Base-by-base conservation (phyloP, 2,797 vertebrate species). In the Siniperca undulata region DNA sequence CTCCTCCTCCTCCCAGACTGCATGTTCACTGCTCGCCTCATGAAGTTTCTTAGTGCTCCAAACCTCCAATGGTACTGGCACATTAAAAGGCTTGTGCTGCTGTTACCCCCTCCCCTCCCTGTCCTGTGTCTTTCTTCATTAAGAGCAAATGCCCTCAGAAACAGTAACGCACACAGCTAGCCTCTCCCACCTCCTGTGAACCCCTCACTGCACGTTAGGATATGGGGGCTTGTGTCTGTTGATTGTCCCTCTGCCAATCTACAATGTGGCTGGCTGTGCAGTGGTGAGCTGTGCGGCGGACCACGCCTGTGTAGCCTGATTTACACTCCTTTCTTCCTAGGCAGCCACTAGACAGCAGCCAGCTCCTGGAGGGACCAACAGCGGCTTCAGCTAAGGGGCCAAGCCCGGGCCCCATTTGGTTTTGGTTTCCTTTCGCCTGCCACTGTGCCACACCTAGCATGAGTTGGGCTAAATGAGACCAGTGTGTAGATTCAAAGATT, bases 371-470 rank as follows among this genome's bases (percentile, higher is more conserved):
- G 93, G 90, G 91, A 93, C 91, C 88, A 85, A 83, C 71, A 70
- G 89, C 80, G 82, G 84, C 92, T 92, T 86, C 86, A 84, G 91
- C 88, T 88, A 16, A 90, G 86, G 90, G 92, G 93, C 93, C 90
- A 92, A 91, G 66, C 84, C 84, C 7, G 79, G 82, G 89, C 74
- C 84, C 92, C 94, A 93, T 94, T 95, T 94, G 94, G 92, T 95
- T 95, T 94, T 93, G 91, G 93, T 95, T 96, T 95, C 93, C 93
- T 90, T 92, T 89, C 56, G 78, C 86, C 88, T 93, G 94, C 94
- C 94, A 91, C 92, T 74, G 91, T 92, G 92, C 94, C 95, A 95
- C 95, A 96, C 95, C 95, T 95, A 95, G 90, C 81, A 92, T 80
- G 92, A 93, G 92, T 84, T 80, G 92, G 89, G 92, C 91, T 95